phyloP scores from a whole-genome alignment of 2,888 invertebrate species.

The Andrena marginata region DNA sequence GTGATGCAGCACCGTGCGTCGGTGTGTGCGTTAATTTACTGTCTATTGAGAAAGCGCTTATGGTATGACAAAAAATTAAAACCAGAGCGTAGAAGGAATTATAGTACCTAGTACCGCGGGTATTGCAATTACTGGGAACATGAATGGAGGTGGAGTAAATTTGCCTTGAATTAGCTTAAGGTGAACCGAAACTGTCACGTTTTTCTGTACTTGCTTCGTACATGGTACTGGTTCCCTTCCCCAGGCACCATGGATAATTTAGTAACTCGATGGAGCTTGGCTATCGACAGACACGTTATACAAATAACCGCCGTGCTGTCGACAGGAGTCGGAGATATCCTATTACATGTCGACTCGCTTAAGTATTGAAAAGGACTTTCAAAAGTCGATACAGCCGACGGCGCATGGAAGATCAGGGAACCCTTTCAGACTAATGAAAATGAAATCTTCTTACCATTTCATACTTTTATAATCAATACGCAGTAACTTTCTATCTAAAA shows the following conservation, averaged over 20 bases:
- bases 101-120: too few species aligned
- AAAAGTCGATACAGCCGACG: conserved; percentile 4
- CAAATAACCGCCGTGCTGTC: conserved; percentile 33
- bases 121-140: neutral
- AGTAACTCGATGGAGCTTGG: conserved; percentile 2
- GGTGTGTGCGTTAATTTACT: neutral
- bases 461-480: neutral
- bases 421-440: too few species aligned
- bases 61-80: too few species aligned
- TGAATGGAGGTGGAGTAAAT: neutral
- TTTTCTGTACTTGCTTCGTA: conserved; percentile 42
- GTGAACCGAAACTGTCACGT: neutral
- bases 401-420: too few species aligned
- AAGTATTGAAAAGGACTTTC: conserved; percentile 15
- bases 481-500: neutral
- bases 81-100: too few species aligned
- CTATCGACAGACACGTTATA: conserved; percentile 26
- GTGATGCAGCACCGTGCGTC: neutral
- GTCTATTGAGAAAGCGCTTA: neutral
- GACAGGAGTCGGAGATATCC: conserved; percentile 30
- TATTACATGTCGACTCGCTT: conserved; percentile 30
- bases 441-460: too few species aligned
- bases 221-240: neutral
- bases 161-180: neutral
- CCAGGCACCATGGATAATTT: conserved; percentile 38